Evolutionary conservation across 2,113 vertebrate species (phyloP).

Genomic region (Colius striatus): DNA sequence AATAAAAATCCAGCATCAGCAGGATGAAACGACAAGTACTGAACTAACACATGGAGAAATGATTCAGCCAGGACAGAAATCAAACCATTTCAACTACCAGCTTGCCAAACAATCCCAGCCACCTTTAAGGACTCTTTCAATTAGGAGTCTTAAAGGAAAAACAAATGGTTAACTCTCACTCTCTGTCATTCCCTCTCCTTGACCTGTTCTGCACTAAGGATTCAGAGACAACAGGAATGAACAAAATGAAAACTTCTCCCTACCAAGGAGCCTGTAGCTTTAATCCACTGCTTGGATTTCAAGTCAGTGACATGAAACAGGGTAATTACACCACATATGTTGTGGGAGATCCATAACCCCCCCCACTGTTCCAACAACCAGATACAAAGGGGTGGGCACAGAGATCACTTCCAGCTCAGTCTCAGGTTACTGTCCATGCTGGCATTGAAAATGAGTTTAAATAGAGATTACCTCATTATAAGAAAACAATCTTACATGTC

Average conservation of each 20-base stretch:
- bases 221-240: not conserved
- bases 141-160: not conserved
- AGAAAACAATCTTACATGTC: not conserved
- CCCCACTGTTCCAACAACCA: not conserved
- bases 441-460: not conserved
- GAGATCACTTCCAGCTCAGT: not conserved
- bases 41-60: not conserved
- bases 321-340: slow-evolving; percentile 23
- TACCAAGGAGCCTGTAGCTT: not conserved
- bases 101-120: not conserved
- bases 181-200: not conserved
- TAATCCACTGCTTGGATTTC: slow-evolving; percentile 21
- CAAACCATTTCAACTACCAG: not conserved
- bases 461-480: not conserved
- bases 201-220: not conserved
- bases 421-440: not conserved
- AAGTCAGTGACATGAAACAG: not conserved
- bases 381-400: not conserved
- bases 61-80: not conserved
- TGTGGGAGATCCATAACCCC: not conserved
- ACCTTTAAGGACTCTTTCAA: not conserved
- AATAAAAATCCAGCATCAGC: not conserved
- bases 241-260: not conserved
- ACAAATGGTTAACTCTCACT: not conserved
- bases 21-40: not conserved